phyloP scores from a whole-genome alignment of 2,797 vertebrate genomes.

The Serranus cabrilla region DNA sequence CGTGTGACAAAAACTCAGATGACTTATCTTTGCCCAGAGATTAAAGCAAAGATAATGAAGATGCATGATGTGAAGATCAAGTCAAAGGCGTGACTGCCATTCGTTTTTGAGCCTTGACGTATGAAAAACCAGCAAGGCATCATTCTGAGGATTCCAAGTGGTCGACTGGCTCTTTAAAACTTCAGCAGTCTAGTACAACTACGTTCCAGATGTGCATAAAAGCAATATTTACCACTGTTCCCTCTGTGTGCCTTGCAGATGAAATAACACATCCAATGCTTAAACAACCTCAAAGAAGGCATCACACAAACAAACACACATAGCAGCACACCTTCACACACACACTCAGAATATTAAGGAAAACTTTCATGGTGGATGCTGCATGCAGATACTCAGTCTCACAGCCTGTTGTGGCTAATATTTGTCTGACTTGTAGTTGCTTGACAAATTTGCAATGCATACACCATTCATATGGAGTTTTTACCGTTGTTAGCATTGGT shows the following conservation, averaged over 20 bases:
- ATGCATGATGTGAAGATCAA: slow-evolving; percentile 18
- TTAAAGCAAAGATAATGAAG: slow-evolving; percentile 60
- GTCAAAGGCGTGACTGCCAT: slow-evolving; percentile 5
- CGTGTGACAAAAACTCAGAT: slow-evolving; percentile 47
- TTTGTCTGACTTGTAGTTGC: neutral
- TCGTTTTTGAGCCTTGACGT: slow-evolving; percentile 7
- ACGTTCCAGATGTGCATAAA: neutral
- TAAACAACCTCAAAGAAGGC: slow-evolving; percentile 4
- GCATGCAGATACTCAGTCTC: slow-evolving; percentile 10
- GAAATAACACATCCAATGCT: neutral
- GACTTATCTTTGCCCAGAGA: slow-evolving; percentile 57
- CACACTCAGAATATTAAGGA: neutral
- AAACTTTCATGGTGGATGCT: slow-evolving; percentile 1
- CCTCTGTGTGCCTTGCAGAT: neutral
- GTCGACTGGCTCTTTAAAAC: neutral
- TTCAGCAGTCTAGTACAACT: neutral
- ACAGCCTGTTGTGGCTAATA: neutral
- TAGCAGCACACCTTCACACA: neutral
- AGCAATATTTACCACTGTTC: neutral
- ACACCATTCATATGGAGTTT: slow-evolving; percentile 2
- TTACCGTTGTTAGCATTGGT: neutral
- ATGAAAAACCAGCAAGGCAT: slow-evolving; percentile 3
- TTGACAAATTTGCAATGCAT: neutral
- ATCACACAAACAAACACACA: slow-evolving; percentile 26
- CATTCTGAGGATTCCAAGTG: neutral